These are phyloP conservation scores for Protobothrops mucrosquamatus DNA, from an alignment of 2,113 vertebrate species.

Conservation along the genomic window DNA sequence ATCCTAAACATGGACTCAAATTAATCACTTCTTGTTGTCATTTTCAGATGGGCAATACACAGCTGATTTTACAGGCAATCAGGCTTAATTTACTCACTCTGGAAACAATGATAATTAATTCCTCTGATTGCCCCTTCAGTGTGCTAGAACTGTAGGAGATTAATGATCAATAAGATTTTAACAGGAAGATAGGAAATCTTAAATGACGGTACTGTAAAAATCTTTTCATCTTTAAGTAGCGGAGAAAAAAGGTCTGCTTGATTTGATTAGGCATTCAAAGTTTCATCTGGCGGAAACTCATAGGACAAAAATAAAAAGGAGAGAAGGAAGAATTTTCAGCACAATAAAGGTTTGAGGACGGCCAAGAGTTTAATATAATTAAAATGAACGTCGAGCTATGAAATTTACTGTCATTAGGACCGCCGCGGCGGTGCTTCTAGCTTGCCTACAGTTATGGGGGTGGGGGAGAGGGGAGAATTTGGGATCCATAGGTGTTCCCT, in stretches of 20 bases:
- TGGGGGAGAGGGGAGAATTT: too few species aligned
- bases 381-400: too few species aligned
- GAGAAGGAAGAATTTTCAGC: background rate
- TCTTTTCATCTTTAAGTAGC: background rate
- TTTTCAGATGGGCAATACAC: background rate
- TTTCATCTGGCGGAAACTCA: background rate
- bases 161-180: background rate
- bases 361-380: background rate
- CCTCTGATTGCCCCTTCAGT: background rate
- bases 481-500: too few species aligned
- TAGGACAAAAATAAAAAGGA: background rate
- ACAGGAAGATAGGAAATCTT: background rate
- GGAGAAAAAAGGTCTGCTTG: background rate
- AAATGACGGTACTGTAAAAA: background rate
- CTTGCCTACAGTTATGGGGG: too few species aligned
- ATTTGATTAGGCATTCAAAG: background rate
- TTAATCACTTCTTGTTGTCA: background rate
- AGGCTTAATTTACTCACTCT: background rate
- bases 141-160: background rate
- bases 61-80: background rate
- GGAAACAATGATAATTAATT: background rate
- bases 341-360: background rate
- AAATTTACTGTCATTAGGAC: too few species aligned
- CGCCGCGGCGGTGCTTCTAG: too few species aligned
- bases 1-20: background rate